Evolutionary conservation across 2,797 vertebrate species (phyloP), one percentile per base, ranked within the genome.

Genomic region (Australoheros facetus): DNA sequence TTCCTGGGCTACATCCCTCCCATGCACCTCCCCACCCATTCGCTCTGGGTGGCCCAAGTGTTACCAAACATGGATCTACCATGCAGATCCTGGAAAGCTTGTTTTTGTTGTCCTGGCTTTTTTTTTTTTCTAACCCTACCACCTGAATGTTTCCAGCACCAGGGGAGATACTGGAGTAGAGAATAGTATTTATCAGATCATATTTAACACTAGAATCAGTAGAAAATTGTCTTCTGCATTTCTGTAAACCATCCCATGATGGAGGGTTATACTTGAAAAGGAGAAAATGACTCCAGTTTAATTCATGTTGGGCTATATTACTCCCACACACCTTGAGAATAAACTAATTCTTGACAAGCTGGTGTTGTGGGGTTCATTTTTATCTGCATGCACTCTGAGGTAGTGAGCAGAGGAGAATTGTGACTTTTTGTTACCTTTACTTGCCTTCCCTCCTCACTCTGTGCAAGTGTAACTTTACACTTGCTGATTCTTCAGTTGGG

Each of bases 11-110:
- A 4, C 30, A n/a, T 56, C 78, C 64, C 60, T 62, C 45, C 2
- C 34, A 4, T 37, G 28, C 66, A 28, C n/a, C 69, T 57, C 51
- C 71, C 23, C 1, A 26, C 39, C 66, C 2, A 9, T 45, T 39
- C 72, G 13, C 23, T 69, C 71, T 85, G 92, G 87, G 89, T 90
- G 91, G 86, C 81, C 91, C n/a, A 1, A 23, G 17, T 21, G n/a
- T 73, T 84, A 79, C 76, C 80, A 73, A 80, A 82, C 77, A 42
- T 48, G 57, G 77, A 76, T 79, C 75, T 39, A 23, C 19, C 32
- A 5, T 69, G 51, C 58, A 64, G 69, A 79, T 70, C 60, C 30
- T 51, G 73, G 51, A 74, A 78, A 77, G 56, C 48, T 76, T 78
- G 55, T 57, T 57, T 78, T 79, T 85, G 82, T 84, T 85, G 48